These are phyloP conservation scores for Geococcyx californianus DNA, from an alignment of 2,113 vertebrate species.

Conservation along the genomic window DNA sequence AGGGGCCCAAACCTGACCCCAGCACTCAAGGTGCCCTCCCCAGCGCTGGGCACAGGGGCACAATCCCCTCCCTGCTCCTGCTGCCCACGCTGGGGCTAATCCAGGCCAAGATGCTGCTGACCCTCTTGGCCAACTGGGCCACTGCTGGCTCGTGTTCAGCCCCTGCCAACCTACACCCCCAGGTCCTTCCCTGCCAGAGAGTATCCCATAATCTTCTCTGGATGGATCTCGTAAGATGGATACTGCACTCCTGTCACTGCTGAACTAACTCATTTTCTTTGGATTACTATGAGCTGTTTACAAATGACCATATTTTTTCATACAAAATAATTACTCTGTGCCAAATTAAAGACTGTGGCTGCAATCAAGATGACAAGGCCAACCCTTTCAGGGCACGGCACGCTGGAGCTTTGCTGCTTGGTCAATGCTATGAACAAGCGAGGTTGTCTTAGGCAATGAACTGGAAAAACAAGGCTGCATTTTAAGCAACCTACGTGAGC, in stretches of 20 bases:
- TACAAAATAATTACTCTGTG: neutral
- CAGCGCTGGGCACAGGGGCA: too few species aligned
- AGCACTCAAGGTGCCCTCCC: too few species aligned
- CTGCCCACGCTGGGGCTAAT: too few species aligned
- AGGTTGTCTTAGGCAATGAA: neutral
- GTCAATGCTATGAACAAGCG: neutral
- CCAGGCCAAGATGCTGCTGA: too few species aligned
- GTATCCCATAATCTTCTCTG: neutral
- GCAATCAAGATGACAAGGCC: neutral
- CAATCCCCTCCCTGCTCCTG: too few species aligned
- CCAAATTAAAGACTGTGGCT: neutral
- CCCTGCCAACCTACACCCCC: too few species aligned
- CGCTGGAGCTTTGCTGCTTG: neutral
- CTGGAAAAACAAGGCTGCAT: neutral
- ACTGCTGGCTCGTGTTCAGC: too few species aligned
- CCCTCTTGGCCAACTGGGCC: too few species aligned
- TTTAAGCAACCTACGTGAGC: neutral
- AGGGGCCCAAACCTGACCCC: too few species aligned
- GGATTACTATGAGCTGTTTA: neutral
- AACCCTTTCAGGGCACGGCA: neutral
- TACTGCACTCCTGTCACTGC: neutral
- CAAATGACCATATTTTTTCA: neutral
- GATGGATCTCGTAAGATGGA: neutral
- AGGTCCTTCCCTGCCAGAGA: neutral
- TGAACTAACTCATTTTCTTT: neutral